Conservation (phyloP, 2,888 invertebrate species). For the Lasioglossum villosulum region DNA sequence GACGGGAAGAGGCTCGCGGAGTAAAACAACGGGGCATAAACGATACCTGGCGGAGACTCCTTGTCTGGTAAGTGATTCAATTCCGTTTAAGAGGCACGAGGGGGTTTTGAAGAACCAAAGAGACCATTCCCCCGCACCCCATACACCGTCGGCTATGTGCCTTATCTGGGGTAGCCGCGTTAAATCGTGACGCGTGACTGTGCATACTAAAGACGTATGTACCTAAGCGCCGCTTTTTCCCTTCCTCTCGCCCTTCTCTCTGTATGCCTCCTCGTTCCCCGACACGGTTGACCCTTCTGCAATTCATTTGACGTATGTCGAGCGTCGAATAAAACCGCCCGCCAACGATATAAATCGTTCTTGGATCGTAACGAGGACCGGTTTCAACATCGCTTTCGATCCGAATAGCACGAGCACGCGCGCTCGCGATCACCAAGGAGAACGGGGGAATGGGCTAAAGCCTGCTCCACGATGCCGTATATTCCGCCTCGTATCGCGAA, state of each 20-base stretch:
- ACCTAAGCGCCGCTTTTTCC: constrained; percentile 49
- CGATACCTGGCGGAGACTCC: constrained; percentile 44
- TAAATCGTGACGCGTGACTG: constrained; percentile 82
- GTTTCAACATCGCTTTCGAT: constrained; percentile 24
- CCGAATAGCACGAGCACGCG: not conserved
- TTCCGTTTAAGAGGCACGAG: constrained; percentile 67
- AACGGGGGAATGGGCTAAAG: not conserved
- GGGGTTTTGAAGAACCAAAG: constrained; percentile 59
- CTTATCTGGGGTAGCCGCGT: constrained; percentile 79
- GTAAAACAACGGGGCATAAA: constrained; percentile 53
- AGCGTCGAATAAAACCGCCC: constrained; percentile 47
- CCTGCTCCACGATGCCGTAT: not conserved
- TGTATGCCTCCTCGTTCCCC: not conserved
- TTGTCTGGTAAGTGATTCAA: constrained; percentile 62
- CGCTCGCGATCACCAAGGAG: not conserved
- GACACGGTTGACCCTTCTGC: constrained; percentile 41
- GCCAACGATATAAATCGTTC: constrained; percentile 47
- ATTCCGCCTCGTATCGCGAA: constrained; percentile 2
- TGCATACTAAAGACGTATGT: constrained; percentile 77
- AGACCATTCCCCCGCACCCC: constrained; percentile 44
- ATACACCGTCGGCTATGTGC: constrained; percentile 75
- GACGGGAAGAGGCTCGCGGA: not conserved
- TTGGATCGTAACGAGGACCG: constrained; percentile 36
- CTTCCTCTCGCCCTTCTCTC: not conserved
- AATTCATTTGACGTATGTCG: constrained; percentile 73